These are phyloP conservation scores for Zootermopsis nevadensis DNA, from an alignment of 2,888 invertebrate species.

Conservation along the genomic window DNA sequence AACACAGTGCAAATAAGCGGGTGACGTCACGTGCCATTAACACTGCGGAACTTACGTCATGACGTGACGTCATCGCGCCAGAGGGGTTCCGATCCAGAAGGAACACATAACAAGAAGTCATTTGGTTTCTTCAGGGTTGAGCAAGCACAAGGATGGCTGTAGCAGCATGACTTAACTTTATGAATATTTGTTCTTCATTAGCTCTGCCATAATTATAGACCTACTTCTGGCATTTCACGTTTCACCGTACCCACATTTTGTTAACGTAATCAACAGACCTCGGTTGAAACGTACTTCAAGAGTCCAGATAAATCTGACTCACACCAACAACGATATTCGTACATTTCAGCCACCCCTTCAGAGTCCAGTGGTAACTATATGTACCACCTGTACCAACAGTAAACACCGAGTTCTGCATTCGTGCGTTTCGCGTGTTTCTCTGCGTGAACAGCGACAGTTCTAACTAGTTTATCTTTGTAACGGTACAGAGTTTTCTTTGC, in stretches of 20 bases:
- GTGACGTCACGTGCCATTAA: neutral
- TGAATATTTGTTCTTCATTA: neutral
- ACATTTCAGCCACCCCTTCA: too few species aligned
- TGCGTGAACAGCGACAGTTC: too few species aligned
- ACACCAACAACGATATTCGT: too few species aligned
- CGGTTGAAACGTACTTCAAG: too few species aligned
- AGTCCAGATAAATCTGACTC: too few species aligned
- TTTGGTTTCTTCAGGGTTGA: neutral
- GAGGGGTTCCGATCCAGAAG: constrained; percentile 2
- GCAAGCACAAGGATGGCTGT: neutral
- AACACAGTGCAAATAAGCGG: neutral
- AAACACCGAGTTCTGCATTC: too few species aligned
- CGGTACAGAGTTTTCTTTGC: too few species aligned
- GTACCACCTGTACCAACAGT: too few species aligned
- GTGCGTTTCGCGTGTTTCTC: too few species aligned
- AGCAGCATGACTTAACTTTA: neutral
- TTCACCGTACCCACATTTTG: neutral
- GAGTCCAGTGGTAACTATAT: too few species aligned
- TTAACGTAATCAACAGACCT: too few species aligned
- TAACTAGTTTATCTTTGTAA: too few species aligned
- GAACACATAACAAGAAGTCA: neutral
- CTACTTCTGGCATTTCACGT: neutral
- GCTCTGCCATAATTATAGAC: neutral
- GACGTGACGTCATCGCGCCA: neutral
- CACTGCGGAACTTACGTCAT: constrained; percentile 12